Evolutionary conservation across 2,113 vertebrate genomes (phyloP).

Genomic region (Pica pica): DNA sequence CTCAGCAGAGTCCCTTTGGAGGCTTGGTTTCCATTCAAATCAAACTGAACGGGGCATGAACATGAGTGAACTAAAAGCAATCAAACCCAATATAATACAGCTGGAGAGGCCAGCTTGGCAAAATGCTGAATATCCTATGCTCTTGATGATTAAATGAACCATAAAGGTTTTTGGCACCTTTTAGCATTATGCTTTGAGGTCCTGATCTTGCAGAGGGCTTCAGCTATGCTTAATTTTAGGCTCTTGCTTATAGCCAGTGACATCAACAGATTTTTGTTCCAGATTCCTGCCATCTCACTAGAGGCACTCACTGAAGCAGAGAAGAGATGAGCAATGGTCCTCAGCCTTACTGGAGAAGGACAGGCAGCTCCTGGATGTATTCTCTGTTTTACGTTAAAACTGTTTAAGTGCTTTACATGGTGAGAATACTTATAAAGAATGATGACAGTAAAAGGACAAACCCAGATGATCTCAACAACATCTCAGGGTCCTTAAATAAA

Average conservation of each 20-base stretch:
- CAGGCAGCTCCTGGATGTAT: not conserved
- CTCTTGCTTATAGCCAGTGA: not conserved
- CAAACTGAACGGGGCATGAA: not conserved
- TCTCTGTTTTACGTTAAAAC: not conserved
- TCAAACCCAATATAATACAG: constrained; percentile 33
- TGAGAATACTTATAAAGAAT: not conserved
- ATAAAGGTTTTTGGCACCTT: constrained; percentile 14
- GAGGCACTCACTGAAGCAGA: not conserved
- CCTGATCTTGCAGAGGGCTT: not conserved
- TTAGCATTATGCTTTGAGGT: not conserved
- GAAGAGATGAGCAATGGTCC: not conserved
- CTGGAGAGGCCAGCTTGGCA: constrained; percentile 40
- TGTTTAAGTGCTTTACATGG: not conserved
- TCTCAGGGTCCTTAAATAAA: not conserved
- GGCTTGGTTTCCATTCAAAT: constrained; percentile 30
- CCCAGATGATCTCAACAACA: not conserved
- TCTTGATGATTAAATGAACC: constrained; percentile 42
- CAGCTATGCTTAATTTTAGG: constrained; percentile 5
- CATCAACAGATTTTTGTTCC: not conserved
- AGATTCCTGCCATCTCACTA: not conserved
- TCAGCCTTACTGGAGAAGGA: not conserved
- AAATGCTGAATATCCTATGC: not conserved
- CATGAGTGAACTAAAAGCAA: not conserved
- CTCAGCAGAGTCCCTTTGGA: constrained; percentile 9
- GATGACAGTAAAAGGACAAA: not conserved